phyloP scores from a whole-genome alignment of 1,140 invertebrate genomes.

The Brachystomella parvula region DNA sequence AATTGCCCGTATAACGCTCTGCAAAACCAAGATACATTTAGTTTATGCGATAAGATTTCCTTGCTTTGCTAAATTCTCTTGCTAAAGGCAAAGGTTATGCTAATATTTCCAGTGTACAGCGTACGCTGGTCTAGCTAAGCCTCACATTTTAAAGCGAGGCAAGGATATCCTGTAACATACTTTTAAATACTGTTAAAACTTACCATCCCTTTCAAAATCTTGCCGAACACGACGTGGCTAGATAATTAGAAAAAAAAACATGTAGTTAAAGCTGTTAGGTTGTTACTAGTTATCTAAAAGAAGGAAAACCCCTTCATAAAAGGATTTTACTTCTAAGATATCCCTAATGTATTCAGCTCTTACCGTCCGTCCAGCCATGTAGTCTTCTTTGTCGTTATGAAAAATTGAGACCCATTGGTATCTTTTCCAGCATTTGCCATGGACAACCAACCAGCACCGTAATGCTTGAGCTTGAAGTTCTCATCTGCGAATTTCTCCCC shows the following conservation, averaged over 20 bases:
- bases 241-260: slow-evolving; percentile 37
- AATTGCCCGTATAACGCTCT: slow-evolving; percentile 78
- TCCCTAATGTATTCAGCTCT: neutral
- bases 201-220: slow-evolving; percentile 84
- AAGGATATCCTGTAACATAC: too few relatives aligned
- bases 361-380: slow-evolving; percentile 78
- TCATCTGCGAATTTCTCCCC: slow-evolving; percentile 90
- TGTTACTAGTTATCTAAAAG: too few relatives aligned
- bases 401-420: slow-evolving; percentile 98
- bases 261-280: too few relatives aligned
- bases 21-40: slow-evolving; percentile 42
- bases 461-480: slow-evolving; percentile 96
- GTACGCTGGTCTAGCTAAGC: too few relatives aligned
- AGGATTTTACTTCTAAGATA: too few relatives aligned
- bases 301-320: too few relatives aligned
- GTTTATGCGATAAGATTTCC: too few relatives aligned
- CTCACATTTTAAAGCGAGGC: too few relatives aligned
- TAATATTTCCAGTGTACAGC: too few relatives aligned
- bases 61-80: too few relatives aligned
- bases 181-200: too few relatives aligned
- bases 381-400: slow-evolving; percentile 85
- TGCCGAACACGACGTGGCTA: slow-evolving; percentile 92
- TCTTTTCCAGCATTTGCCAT: slow-evolving; percentile 82
- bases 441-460: slow-evolving; percentile 89
- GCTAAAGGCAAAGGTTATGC: too few relatives aligned